Base-by-base conservation (phyloP, 2,888 invertebrate genomes). In the Odontocolon sp. region DNA sequence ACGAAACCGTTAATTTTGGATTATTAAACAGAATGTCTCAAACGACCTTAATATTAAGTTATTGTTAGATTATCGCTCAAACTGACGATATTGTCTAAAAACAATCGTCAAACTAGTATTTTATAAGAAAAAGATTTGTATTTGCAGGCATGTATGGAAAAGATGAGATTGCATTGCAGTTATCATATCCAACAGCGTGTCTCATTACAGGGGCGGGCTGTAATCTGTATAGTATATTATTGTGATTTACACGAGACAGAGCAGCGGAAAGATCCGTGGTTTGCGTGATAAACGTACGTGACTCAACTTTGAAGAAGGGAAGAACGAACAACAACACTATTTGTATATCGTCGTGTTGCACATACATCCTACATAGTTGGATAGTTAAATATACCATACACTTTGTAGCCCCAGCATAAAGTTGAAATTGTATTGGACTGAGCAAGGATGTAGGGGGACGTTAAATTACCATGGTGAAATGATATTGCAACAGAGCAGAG, bases 381-480 rank as follows among this genome's bases (percentile, higher is more conserved):
- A 38, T 36, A 45, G 28, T 28, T 14, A 61, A 64, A 50, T 28
- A 33, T 26, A 23, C 18, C 38, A 45, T 45, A n/a, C 31, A 21
- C 9, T 28, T 38, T 23, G 26, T 36, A 38, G 16, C 9, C 28
- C 9, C 28, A 21, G 42, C 50, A 52, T 38, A 66, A 36, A 52
- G 21, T 40, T 11, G 38, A 66, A 52, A 38, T 18, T 28, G 14
- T 14, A 45, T 36, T 42, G 40, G 23, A 66, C 50, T 52, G 40
- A 9, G 33, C 64, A 28, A 8, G 8, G 26, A n/a, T 52, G 31
- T 11, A 66, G 50, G 47, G 72, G 64, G 72, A 72, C 54, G 76
- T 69, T 76, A 76, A 72, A 76, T 78, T 78, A 78, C 73, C 73
- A 74, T 78, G 78, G 66, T 77, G 73, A 69, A 77, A 61, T 73